Conservation (phyloP, 2,888 invertebrate species). For the Cheilosia impressa region DNA sequence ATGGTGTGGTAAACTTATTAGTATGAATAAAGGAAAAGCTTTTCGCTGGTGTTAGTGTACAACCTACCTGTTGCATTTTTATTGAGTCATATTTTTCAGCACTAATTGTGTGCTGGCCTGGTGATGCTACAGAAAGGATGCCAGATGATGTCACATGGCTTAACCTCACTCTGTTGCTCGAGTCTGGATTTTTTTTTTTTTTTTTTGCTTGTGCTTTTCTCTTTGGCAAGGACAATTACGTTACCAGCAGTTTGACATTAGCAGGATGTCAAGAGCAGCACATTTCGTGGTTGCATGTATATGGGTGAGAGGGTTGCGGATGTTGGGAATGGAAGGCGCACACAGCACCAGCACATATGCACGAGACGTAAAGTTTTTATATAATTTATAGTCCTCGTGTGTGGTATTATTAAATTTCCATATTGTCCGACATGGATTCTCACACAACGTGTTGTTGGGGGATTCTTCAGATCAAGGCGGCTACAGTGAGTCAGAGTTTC, state of each 20-base stretch:
- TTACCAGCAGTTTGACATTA: slow-evolving; percentile 53
- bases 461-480: slow-evolving; percentile 33
- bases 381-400: slow-evolving; percentile 57
- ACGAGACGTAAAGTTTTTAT: slow-evolving; percentile 9
- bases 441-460: slow-evolving; percentile 36
- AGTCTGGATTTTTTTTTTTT: slow-evolving; percentile 21
- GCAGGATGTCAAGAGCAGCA: slow-evolving; percentile 43
- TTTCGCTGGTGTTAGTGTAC: slow-evolving; percentile 16
- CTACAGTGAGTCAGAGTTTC: slow-evolving; percentile 41
- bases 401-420: slow-evolving; percentile 69
- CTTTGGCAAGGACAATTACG: slow-evolving; percentile 51
- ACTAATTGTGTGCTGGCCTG: slow-evolving; percentile 32
- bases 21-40: slow-evolving; percentile 34
- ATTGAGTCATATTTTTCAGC: slow-evolving; percentile 46
- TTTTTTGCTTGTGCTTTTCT: slow-evolving; percentile 1
- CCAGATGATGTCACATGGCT: slow-evolving; percentile 60
- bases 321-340: slow-evolving; percentile 10
- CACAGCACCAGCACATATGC: neutral
- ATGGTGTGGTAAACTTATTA: slow-evolving; percentile 21
- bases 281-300: slow-evolving; percentile 38
- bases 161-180: slow-evolving; percentile 31
- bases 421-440: slow-evolving; percentile 59
- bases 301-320: neutral
- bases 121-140: slow-evolving; percentile 23
- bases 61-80: slow-evolving; percentile 55